These are phyloP conservation scores for Glandiceps talaboti DNA, from an alignment of 53 echinoderm and acorn worm species.

Conservation along the genomic window DNA sequence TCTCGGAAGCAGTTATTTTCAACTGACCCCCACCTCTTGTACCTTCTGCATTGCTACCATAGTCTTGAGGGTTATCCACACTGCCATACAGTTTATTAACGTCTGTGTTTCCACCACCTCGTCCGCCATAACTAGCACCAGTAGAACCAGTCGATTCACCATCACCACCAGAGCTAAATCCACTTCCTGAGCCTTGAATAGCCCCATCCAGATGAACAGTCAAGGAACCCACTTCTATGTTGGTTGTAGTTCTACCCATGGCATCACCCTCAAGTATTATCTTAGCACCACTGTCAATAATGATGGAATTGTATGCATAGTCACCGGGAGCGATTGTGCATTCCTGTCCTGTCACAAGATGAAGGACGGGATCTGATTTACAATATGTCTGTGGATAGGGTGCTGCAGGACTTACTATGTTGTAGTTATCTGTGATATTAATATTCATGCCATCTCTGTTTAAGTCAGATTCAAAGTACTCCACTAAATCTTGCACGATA, in stretches of 20 bases:
- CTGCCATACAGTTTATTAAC: slow-evolving; percentile 37
- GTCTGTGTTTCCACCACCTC: slow-evolving; percentile 33
- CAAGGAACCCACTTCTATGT: slow-evolving; percentile 20
- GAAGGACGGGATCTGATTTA: not conserved
- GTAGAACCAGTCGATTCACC: slow-evolving; percentile 9
- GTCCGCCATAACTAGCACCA: slow-evolving; percentile 47
- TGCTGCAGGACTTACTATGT: not conserved
- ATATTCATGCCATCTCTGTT: not conserved
- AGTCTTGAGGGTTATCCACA: slow-evolving; percentile 27
- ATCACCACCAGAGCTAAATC: slow-evolving; percentile 23
- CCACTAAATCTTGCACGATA: not conserved
- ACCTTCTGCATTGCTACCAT: slow-evolving; percentile 40
- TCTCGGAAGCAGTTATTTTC: slow-evolving; percentile 13
- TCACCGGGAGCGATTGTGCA: slow-evolving; percentile 38
- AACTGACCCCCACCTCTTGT: slow-evolving; percentile 64
- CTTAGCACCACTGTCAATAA: slow-evolving; percentile 50
- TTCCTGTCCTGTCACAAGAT: slow-evolving; percentile 30
- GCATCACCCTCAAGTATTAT: slow-evolving; percentile 34
- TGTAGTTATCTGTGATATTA: not conserved
- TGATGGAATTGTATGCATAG: slow-evolving; percentile 28
- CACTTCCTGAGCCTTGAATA: slow-evolving; percentile 39
- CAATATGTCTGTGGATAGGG: not conserved
- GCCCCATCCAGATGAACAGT: slow-evolving; percentile 37
- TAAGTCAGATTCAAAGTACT: not conserved
- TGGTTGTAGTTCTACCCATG: slow-evolving; percentile 20